Conservation (phyloP, 2,113 vertebrate genomes). For the Tor tambroides region DNA sequence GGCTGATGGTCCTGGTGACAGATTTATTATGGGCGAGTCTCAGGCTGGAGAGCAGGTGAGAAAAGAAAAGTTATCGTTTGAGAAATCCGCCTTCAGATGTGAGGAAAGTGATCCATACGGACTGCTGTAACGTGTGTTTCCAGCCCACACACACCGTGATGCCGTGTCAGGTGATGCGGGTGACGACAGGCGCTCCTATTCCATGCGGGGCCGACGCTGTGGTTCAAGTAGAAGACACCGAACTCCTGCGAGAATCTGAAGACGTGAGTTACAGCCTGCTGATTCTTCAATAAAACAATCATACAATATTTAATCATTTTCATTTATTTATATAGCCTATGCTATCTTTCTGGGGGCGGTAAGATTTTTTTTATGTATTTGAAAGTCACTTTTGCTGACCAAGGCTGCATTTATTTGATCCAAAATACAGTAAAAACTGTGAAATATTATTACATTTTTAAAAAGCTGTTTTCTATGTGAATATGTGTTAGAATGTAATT, state of each 20-base stretch:
- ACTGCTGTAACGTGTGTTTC: not conserved
- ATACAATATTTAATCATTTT: no score
- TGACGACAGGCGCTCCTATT: constrained; percentile 99
- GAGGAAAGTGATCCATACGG: not conserved
- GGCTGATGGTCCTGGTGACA: constrained; percentile 96
- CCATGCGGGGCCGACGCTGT: constrained; percentile 98
- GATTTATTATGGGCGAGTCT: constrained; percentile 98
- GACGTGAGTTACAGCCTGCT: constrained; percentile 81
- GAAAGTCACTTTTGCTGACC: not conserved
- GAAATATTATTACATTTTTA: not conserved
- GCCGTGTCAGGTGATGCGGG: constrained; percentile 99
- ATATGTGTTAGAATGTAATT: not conserved
- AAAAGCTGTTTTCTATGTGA: not conserved
- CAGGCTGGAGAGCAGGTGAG: constrained; percentile 97
- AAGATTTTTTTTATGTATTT: not conserved
- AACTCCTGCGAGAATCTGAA: constrained; percentile 97
- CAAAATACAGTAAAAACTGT: not conserved
- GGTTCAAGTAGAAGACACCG: constrained; percentile 98
- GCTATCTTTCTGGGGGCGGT: not conserved
- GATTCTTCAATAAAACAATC: not conserved
- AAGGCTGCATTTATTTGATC: not conserved
- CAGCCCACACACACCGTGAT: constrained; percentile 99
- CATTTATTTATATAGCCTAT: not conserved
- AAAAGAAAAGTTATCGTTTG: constrained; percentile 20
- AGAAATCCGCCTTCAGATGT: constrained; percentile 5